Evolutionary conservation across 2,113 vertebrate species (phyloP).

Genomic region (Silurus meridionalis): DNA sequence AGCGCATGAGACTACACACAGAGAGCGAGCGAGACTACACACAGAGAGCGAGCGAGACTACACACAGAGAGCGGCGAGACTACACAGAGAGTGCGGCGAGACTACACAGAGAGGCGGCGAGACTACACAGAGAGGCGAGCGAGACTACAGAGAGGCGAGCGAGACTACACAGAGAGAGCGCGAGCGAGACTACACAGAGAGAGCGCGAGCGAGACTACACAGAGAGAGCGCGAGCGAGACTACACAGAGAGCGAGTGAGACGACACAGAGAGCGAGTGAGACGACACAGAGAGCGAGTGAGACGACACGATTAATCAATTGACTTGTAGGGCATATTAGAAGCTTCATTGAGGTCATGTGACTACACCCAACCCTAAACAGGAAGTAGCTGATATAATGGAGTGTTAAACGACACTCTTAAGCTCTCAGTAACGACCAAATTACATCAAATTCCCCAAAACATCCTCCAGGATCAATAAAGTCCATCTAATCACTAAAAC

Average conservation of each 20-base stretch:
- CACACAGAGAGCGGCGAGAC: not conserved
- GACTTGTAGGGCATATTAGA: not conserved
- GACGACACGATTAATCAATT: not conserved
- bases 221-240: too few relatives aligned
- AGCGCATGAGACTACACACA: not conserved
- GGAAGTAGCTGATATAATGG: not conserved
- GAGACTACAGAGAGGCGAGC: too few relatives aligned
- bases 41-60: not conserved
- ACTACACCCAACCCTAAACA: not conserved
- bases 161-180: too few relatives aligned
- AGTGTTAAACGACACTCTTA: not conserved
- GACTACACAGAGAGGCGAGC: too few relatives aligned
- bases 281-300: not conserved
- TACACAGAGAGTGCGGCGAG: too few relatives aligned
- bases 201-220: too few relatives aligned
- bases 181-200: too few relatives aligned
- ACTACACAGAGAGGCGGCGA: too few relatives aligned
- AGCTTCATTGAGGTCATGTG: not conserved
- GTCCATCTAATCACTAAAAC: too few relatives aligned
- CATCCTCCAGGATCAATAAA: not conserved
- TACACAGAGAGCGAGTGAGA: too few relatives aligned
- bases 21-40: not conserved
- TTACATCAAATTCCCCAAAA: not conserved
- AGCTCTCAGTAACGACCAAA: not conserved
- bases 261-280: too few relatives aligned